A percentile compares a stretch with the other conserved stretches of the same genome.
Conservation (phyloP, 2,888 invertebrate genomes). For the Congeria kusceri region DNA sequence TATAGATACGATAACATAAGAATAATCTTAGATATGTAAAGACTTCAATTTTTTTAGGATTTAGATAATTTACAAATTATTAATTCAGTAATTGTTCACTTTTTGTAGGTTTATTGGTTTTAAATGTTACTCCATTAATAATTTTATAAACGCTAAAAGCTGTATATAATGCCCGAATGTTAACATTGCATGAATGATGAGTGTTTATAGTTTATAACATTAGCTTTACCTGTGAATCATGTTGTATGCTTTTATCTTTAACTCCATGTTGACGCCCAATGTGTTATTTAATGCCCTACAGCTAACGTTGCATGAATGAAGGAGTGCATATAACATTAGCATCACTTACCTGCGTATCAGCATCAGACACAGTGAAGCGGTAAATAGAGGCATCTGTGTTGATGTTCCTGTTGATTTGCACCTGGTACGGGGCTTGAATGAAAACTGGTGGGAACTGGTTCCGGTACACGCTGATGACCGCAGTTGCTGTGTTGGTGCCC, state of each 20-base stretch:
- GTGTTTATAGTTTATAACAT: too few relatives aligned
- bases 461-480: slow-evolving; percentile 72
- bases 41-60: too few relatives aligned
- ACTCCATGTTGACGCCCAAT: not conserved
- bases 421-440: slow-evolving; percentile 63
- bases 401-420: slow-evolving; percentile 63
- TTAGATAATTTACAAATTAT: too few relatives aligned
- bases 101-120: too few relatives aligned
- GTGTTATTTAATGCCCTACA: not conserved
- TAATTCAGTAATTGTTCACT: too few relatives aligned
- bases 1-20: too few relatives aligned
- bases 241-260: not conserved
- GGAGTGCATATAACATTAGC: not conserved
- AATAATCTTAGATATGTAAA: too few relatives aligned
- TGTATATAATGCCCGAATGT: too few relatives aligned
- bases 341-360: slow-evolving; percentile 66
- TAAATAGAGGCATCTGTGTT: slow-evolving; percentile 55
- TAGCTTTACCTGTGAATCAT: too few relatives aligned
- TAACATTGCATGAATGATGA: too few relatives aligned
- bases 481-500: slow-evolving; percentile 73
- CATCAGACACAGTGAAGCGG: slow-evolving; percentile 68
- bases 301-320: not conserved
- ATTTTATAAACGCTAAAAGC: too few relatives aligned
- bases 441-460: slow-evolving; percentile 75
- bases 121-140: too few relatives aligned